A percentile compares a stretch with the other conserved stretches of the same genome.
These are phyloP conservation scores for Brachypterus glaber DNA, from an alignment of 2,888 invertebrate species.

Conservation along the genomic window DNA sequence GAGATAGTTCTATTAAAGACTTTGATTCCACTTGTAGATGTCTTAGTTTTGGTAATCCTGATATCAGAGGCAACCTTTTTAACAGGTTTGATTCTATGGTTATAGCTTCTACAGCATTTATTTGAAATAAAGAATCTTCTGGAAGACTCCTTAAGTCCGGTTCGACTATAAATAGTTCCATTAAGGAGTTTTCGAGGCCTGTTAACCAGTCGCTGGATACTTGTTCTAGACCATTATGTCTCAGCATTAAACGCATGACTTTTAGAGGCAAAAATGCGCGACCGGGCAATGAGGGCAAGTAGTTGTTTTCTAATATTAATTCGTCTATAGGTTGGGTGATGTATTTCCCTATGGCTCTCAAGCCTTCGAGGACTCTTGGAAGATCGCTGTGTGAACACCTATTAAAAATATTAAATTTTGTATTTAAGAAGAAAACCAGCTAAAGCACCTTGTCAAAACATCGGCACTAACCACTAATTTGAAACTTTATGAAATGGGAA, in stretches of 20 bases:
- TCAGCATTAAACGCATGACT: conserved; percentile 69
- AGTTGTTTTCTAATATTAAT: conserved; percentile 78
- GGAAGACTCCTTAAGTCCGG: conserved; percentile 71
- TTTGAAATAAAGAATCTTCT: conserved; percentile 63
- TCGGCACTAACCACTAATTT: too few species aligned
- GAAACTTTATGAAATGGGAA: too few species aligned
- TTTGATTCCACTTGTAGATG: conserved; percentile 66
- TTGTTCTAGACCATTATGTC: conserved; percentile 73
- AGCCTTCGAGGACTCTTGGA: conserved; percentile 62
- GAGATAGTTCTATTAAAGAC: conserved; percentile 54
- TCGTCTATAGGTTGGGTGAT: conserved; percentile 70
- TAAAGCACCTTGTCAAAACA: too few species aligned
- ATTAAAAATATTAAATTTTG: conserved; percentile 30
- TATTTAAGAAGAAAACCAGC: conserved; percentile 1
- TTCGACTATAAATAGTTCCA: conserved; percentile 79
- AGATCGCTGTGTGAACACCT: conserved; percentile 91
- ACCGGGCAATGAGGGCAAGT: conserved; percentile 75
- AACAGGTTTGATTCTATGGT: conserved; percentile 70
- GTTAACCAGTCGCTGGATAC: conserved; percentile 74
- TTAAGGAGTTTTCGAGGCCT: conserved; percentile 63
- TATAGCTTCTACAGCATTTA: conserved; percentile 70
- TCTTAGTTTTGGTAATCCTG: conserved; percentile 58
- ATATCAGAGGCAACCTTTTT: conserved; percentile 65
- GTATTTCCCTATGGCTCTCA: conserved; percentile 58
- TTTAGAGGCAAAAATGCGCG: conserved; percentile 67